Conservation (phyloP, 2,888 invertebrate species). For the Epinotia demarniana region DNA sequence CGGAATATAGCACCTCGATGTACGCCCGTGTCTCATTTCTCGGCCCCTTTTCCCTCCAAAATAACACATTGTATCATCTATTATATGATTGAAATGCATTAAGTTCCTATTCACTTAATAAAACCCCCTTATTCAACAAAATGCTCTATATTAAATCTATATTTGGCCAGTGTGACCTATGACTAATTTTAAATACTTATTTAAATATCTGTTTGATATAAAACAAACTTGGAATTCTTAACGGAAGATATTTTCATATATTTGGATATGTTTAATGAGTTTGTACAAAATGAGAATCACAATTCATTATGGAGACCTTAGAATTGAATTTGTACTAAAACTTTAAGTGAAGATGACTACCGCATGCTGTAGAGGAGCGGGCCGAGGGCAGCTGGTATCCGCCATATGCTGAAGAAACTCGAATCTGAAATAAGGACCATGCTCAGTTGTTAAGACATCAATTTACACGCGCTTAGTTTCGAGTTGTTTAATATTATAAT, state of each 20-base stretch:
- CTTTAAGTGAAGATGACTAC: constrained; percentile 64
- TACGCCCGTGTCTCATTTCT: too few species aligned
- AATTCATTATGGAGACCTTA: constrained; percentile 48
- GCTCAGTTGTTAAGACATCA: not conserved
- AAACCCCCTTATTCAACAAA: constrained; percentile 20
- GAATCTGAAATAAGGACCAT: constrained; percentile 71
- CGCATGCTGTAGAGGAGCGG: constrained; percentile 70
- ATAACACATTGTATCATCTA: constrained; percentile 42
- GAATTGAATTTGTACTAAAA: constrained; percentile 58
- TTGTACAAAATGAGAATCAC: constrained; percentile 67
- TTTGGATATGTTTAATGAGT: constrained; percentile 70
- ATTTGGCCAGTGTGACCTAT: constrained; percentile 68
- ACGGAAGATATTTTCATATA: constrained; percentile 43
- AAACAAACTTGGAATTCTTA: constrained; percentile 37
- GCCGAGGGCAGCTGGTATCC: constrained; percentile 62
- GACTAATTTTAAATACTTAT: constrained; percentile 55
- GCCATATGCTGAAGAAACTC: constrained; percentile 59
- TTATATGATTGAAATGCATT: constrained; percentile 40
- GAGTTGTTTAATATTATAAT: not conserved
- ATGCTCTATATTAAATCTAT: constrained; percentile 49
- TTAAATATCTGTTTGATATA: constrained; percentile 39
- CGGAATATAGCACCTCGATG: too few species aligned
- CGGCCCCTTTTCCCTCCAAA: too few species aligned
- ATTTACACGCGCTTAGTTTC: not conserved
- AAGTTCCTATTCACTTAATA: constrained; percentile 24